Evolutionary conservation across 2,888 invertebrate species (phyloP).

Genomic region (Odontothrips loti): DNA sequence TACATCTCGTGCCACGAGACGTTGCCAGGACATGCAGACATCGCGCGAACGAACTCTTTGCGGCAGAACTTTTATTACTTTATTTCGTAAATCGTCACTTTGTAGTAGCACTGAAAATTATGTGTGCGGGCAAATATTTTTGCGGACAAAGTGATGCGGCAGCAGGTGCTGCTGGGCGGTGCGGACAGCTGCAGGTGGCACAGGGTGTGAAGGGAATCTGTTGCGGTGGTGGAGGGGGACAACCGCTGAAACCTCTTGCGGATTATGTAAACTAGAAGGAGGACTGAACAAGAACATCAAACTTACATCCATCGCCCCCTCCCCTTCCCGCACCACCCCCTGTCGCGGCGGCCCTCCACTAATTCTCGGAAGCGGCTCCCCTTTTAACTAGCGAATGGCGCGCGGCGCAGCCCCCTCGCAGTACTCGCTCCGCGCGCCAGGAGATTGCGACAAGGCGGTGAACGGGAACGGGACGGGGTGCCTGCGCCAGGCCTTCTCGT

Average conservation of each 20-base stretch:
- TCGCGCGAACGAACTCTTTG: too few relatives aligned
- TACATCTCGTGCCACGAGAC: too few relatives aligned
- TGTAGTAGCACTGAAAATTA: too few relatives aligned
- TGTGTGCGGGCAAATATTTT: too few relatives aligned
- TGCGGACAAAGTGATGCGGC: too few relatives aligned
- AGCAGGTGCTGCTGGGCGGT: neutral
- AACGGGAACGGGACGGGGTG: neutral
- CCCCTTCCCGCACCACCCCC: neutral
- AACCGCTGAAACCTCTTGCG: neutral
- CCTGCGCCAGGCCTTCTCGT: too few relatives aligned
- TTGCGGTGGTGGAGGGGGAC: too few relatives aligned
- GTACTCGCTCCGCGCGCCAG: neutral
- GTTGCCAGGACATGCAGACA: too few relatives aligned
- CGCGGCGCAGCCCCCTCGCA: neutral
- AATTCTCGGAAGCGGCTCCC: neutral
- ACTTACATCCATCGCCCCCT: neutral
- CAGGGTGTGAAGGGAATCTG: neutral
- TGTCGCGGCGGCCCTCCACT: neutral
- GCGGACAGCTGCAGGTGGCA: neutral
- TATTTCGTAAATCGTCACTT: too few relatives aligned
- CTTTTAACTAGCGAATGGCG: neutral
- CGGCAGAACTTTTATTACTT: too few relatives aligned
- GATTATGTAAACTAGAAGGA: slow-evolving; percentile 6
- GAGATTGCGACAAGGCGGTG: neutral
- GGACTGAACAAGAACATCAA: slow-evolving; percentile 6